These are phyloP conservation scores for Xiphorhynchus elegans DNA, from an alignment of 2,113 vertebrate genomes.

Conservation along the genomic window DNA sequence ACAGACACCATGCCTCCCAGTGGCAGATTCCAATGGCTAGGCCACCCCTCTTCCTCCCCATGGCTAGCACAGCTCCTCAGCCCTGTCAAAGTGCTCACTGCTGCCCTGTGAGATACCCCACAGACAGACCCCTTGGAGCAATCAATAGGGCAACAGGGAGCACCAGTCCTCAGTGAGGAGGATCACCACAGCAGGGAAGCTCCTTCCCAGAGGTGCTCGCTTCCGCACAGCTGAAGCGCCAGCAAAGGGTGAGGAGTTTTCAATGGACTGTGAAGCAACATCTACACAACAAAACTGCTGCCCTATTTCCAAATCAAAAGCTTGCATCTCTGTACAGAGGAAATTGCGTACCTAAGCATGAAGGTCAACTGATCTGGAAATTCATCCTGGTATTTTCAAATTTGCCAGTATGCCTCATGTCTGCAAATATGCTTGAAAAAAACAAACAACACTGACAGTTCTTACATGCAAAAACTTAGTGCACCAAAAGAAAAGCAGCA, in stretches of 20 bases:
- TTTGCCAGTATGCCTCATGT: not conserved
- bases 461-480: not conserved
- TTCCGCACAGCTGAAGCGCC: not conserved
- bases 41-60: not conserved
- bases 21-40: fast-evolving
- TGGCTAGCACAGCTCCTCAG: not conserved
- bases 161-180: fast-evolving
- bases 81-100: fast-evolving
- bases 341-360: not conserved
- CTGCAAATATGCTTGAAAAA: not conserved
- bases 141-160: not conserved
- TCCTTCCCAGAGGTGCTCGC: not conserved
- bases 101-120: fast-evolving
- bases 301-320: not conserved
- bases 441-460: not conserved
- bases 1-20: fast-evolving
- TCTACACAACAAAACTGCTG: not conserved
- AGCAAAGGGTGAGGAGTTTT: not conserved
- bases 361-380: constrained; percentile 25
- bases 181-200: not conserved
- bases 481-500: not conserved
- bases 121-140: not conserved
- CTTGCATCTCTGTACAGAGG: not conserved
- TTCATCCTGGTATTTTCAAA: not conserved
- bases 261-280: not conserved